These are phyloP conservation scores for Parasteatoda lunata DNA, from an alignment of 2,888 invertebrate species.

Conservation along the genomic window DNA sequence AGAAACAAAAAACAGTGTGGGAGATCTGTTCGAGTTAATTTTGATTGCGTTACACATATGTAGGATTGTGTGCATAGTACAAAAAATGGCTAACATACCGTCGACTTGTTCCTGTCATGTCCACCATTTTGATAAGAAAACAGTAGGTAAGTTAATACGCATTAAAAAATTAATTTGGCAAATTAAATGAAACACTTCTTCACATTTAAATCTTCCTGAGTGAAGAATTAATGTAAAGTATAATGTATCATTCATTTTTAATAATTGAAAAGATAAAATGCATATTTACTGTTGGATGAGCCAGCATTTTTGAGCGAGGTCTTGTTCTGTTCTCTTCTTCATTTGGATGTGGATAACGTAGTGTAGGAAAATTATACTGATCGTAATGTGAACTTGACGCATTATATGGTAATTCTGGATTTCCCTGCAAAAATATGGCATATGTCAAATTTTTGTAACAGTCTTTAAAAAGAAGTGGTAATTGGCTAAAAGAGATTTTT, in stretches of 20 bases:
- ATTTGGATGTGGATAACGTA: conserved; percentile 31
- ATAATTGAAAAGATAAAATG: not conserved
- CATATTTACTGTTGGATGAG: conserved; percentile 29
- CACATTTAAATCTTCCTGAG: not conserved
- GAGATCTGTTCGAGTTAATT: too few species aligned
- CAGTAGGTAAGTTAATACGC: too few species aligned
- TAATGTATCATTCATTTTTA: not conserved
- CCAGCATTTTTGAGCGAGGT: conserved; percentile 43
- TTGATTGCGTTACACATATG: too few species aligned
- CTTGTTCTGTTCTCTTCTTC: conserved; percentile 44
- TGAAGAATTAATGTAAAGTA: not conserved
- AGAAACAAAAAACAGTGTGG: too few species aligned
- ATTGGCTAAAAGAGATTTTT: too few species aligned
- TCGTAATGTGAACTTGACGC: not conserved
- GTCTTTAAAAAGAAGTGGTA: too few species aligned
- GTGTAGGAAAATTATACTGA: not conserved
- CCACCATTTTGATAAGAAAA: too few species aligned
- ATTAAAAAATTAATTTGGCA: not conserved
- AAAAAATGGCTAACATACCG: too few species aligned
- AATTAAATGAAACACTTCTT: conserved; percentile 7
- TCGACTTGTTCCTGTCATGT: too few species aligned
- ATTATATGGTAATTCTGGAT: conserved; percentile 1
- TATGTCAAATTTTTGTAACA: too few species aligned
- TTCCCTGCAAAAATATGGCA: not conserved
- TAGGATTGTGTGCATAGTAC: too few species aligned